A percentile compares a stretch with the other conserved stretches of the same genome.
Conservation (phyloP, 2,888 invertebrate genomes). For the Helicoverpa assulta region DNA sequence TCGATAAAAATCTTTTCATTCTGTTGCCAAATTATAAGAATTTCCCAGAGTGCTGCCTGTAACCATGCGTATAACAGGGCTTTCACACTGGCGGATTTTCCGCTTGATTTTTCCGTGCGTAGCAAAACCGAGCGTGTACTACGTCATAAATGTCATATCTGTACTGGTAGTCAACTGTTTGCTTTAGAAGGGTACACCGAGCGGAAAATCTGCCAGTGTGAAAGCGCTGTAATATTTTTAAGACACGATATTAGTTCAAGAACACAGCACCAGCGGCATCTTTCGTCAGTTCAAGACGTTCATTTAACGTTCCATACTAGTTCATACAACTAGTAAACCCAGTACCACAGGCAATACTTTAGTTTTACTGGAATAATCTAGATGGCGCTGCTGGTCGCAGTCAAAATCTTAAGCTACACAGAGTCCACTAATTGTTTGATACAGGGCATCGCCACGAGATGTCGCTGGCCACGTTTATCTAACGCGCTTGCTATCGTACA, state of each 20-base stretch:
- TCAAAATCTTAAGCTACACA: neutral
- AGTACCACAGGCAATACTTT: neutral
- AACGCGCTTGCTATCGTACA: conserved; percentile 54
- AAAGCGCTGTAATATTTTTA: neutral
- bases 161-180: no score
- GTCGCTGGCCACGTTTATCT: conserved; percentile 34
- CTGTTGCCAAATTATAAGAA: no score
- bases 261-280: neutral
- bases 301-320: neutral
- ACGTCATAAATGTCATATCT: no score
- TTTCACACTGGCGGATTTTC: no score
- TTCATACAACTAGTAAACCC: neutral
- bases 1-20: no score
- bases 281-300: neutral
- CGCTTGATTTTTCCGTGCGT: no score
- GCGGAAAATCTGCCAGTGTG: no score
- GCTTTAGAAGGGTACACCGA: no score
- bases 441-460: conserved; percentile 32
- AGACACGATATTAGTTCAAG: no score
- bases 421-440: neutral
- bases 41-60: no score
- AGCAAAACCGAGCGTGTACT: no score
- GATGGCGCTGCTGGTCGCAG: conserved; percentile 30
- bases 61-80: no score
- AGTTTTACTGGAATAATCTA: conserved; percentile 1